Evolutionary conservation across 2,113 vertebrate species (phyloP), one percentile per base, ranked within the genome.

Genomic region (Thalassoma bifasciatum): DNA sequence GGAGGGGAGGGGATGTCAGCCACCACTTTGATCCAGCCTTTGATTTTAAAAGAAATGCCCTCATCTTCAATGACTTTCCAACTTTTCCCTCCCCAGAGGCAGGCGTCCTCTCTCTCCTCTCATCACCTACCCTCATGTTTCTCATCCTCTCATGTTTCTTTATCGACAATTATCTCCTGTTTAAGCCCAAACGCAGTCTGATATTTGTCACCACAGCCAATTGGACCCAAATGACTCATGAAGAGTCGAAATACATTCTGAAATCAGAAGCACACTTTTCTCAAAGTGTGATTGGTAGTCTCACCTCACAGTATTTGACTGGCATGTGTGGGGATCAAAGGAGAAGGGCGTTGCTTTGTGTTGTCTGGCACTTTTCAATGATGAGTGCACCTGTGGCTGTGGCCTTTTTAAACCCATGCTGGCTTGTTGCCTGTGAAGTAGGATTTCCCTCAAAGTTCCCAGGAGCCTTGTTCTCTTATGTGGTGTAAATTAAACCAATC

Each of bases 11-110:
- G 14, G 37, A 46, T 11, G 30, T 72, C 69, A 70, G 76, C 49
- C 49, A 66, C 42, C 66, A 63, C 86, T 90, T 88, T 87, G 84
- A 88, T 88, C 79, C 71, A 68, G 62, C 58, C 81, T 90, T 91
- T 90, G 88, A 84, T 84, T 90, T 84, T 89, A 63, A 89, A 88
- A 80, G 77, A 83, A 83, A 57, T 77, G 76, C 85, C 86, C 86
- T 84, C 88, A 91, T 91, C 84, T 72, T 83, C 82, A 62, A 1
- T 77, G 75, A 75, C 86, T 70, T 44, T 84, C 81, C 72, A 75
- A 60, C 67, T 60, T 65, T 56, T 66, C 78, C 66, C 63, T 65
- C 65, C 37, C 49, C 77, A 75, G 84, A 86, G 86, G 83, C 75
- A 65, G 80, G 65, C 51, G 10, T 5, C 50, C 50, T 79, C 87